Percentiles rank a stretch among this genome's conserved stretches.
Evolutionary conservation across 2,113 vertebrate species (phyloP).

Genomic region (Brachyistius frenatus): DNA sequence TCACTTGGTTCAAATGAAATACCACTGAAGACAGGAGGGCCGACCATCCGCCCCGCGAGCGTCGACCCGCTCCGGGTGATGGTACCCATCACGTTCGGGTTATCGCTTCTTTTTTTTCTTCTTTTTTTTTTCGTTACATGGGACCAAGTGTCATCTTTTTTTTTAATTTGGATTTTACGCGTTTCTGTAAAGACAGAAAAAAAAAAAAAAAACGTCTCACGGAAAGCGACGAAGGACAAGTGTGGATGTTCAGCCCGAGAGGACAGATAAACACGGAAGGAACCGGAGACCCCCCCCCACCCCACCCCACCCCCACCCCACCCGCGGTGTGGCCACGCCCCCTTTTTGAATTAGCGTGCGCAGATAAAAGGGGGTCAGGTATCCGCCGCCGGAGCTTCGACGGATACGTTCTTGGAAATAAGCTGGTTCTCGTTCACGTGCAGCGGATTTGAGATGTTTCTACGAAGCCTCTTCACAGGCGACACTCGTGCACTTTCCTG

Average conservation of each 20-base stretch:
- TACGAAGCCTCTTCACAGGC: neutral
- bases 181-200: slow-evolving; percentile 58
- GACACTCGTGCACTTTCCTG: slow-evolving; percentile 42
- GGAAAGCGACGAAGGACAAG: slow-evolving; percentile 43
- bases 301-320: no score
- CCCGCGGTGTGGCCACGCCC: no score
- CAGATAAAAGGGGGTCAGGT: no score
- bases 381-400: no score
- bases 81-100: slow-evolving; percentile 64
- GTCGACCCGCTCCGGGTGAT: slow-evolving; percentile 57
- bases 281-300: neutral
- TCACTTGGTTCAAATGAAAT: slow-evolving; percentile 78
- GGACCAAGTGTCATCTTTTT: slow-evolving; percentile 82
- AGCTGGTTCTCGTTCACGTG: neutral
- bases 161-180: slow-evolving; percentile 54
- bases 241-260: slow-evolving; percentile 43
- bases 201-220: no score
- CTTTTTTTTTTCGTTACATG: slow-evolving; percentile 69
- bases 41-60: slow-evolving; percentile 66
- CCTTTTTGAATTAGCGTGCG: no score
- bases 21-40: slow-evolving; percentile 87
- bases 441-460: no score
- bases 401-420: neutral
- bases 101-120: slow-evolving; percentile 37
- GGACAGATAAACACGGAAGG: slow-evolving; percentile 3